Evolutionary conservation across 2,113 vertebrate genomes (phyloP), one percentile per base, ranked within the genome.

Genomic region (Mus spicilegus): DNA sequence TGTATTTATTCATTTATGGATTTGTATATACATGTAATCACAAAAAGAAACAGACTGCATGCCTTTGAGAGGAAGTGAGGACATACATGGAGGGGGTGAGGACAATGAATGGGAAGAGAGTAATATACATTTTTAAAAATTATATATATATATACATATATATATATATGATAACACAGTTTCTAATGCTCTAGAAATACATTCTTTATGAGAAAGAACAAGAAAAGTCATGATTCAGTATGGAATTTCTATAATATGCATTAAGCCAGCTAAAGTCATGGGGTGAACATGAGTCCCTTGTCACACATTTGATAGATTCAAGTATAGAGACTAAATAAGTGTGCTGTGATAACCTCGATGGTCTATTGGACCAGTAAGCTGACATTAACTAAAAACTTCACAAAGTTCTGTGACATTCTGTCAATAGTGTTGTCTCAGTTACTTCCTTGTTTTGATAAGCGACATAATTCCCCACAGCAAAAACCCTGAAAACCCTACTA

Each of bases 361-460:
- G 26, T 30, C 20, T 94, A 70, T 4, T 42, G 36, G 11, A 56
- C 72, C 30, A 86, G 16, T 19, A 67, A 67, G 28, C 39, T 85
- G 87, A 42, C 4, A 36, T 33, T 51, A 67, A 58, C 49, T 51
- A 51, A 72, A 84, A 95, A 2, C 67, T 20, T 19, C 14, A 28
- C 49, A 36, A 73, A 94, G 63, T 51, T 89, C 33, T 77, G 46
- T 42, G 76, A 72, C 61, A 93, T 28, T 61, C 4, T 82, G 12
- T 87, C 42, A 61, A 75, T 51, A 30, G 10, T n/a, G 17, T 54
- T n/a, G 6, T 63, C 19, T 8, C 28, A 65, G 19, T 67, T 22
- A 87, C 28, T 22, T 70, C 1, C 84, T 69, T 89, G 36, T 94
- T 92, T 95, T 77, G 39, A 76, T 39, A 49, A 91, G 72, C 56